Evolutionary conservation across 2,888 invertebrate genomes (phyloP).

Genomic region (Pseudococcus viburni): DNA sequence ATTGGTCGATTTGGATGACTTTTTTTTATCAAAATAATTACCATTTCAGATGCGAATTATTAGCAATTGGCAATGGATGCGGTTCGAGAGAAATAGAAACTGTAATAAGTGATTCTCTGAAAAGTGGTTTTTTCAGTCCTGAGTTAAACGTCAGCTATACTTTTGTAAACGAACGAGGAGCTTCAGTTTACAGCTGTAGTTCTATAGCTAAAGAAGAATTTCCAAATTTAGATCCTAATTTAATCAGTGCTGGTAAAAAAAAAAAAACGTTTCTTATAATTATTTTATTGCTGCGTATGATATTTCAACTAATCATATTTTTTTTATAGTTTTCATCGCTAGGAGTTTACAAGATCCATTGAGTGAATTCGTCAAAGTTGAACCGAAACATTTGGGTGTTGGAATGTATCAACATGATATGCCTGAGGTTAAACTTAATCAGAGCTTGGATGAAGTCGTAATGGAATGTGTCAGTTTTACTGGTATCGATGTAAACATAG

Average conservation of each 20-base stretch:
- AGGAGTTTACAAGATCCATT: conserved; percentile 91
- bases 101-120: conserved; percentile 78
- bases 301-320: neutral
- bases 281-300: neutral
- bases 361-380: conserved; percentile 92
- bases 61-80: conserved; percentile 92
- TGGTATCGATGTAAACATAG: conserved; percentile 92
- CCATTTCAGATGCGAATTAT: conserved; percentile 78
- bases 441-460: conserved; percentile 84
- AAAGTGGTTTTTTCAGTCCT: conserved; percentile 74
- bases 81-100: conserved; percentile 90
- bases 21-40: neutral
- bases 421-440: conserved; percentile 81
- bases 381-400: conserved; percentile 92
- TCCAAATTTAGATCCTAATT: conserved; percentile 85
- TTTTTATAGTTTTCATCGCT: conserved; percentile 80
- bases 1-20: neutral
- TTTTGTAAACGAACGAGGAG: conserved; percentile 91
- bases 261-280: conserved; percentile 3
- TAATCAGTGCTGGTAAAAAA: conserved; percentile 81
- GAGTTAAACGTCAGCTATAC: conserved; percentile 78
- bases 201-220: conserved; percentile 87
- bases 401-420: conserved; percentile 97
- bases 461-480: conserved; percentile 94
- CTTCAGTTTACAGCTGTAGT: conserved; percentile 93